Evolutionary conservation across 2,888 invertebrate species (phyloP).

Genomic region (Ephialtes manifestator): DNA sequence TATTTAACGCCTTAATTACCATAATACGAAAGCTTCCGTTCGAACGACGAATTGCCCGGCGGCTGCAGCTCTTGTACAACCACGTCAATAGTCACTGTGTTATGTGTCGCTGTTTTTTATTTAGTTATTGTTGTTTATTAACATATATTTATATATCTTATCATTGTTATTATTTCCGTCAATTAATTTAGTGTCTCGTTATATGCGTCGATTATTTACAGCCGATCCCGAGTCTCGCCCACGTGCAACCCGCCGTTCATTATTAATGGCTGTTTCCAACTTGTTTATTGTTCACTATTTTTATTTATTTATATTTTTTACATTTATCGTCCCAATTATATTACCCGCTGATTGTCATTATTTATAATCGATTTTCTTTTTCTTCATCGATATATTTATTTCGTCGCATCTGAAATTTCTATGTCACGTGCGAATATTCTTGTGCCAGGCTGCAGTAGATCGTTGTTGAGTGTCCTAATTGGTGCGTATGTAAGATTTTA

Average conservation of each 20-base stretch:
- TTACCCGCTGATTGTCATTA: neutral
- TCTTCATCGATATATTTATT: slow-evolving; percentile 50
- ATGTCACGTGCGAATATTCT: slow-evolving; percentile 54
- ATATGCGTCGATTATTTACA: slow-evolving; percentile 57
- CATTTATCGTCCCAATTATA: neutral
- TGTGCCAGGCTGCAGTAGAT: slow-evolving; percentile 65
- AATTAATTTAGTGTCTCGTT: slow-evolving; percentile 52
- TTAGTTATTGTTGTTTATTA: slow-evolving; percentile 28
- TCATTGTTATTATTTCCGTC: slow-evolving; percentile 12
- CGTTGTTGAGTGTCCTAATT: slow-evolving; percentile 60
- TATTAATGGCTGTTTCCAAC: slow-evolving; percentile 62
- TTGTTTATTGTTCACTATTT: slow-evolving; percentile 11
- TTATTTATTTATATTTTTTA: slow-evolving; percentile 1
- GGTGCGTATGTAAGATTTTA: slow-evolving; percentile 34
- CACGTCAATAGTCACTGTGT: slow-evolving; percentile 67
- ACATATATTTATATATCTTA: neutral
- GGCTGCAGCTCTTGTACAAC: slow-evolving; percentile 70
- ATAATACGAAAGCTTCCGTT: slow-evolving; percentile 65
- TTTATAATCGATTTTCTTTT: slow-evolving; percentile 20
- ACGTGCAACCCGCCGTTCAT: slow-evolving; percentile 53
- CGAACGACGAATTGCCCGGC: slow-evolving; percentile 68
- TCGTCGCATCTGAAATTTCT: slow-evolving; percentile 46
- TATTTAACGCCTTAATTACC: slow-evolving; percentile 45
- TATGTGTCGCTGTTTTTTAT: slow-evolving; percentile 56
- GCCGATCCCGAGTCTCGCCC: slow-evolving; percentile 55